Evolutionary conservation across 2,888 invertebrate species (phyloP).

Genomic region (Dryobota labecula): DNA sequence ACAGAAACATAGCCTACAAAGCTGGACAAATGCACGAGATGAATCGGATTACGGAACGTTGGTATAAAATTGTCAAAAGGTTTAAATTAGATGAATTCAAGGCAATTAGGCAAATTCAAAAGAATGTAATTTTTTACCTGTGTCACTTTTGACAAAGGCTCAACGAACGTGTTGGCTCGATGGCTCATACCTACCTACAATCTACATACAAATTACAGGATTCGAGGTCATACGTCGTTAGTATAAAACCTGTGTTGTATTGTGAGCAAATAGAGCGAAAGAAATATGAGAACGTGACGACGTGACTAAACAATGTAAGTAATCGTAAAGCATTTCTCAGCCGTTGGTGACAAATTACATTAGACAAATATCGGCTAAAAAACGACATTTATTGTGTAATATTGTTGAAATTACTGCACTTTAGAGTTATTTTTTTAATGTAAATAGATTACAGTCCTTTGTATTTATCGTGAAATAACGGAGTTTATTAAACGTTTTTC

Average conservation of each 20-base stretch:
- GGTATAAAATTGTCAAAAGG: constrained; percentile 52
- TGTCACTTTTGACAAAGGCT: constrained; percentile 61
- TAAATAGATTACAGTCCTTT: too few relatives aligned
- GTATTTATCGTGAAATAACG: too few relatives aligned
- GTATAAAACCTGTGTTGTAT: constrained; percentile 12
- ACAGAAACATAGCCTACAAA: constrained; percentile 35
- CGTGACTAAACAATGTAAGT: constrained; percentile 32
- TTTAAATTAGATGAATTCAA: constrained; percentile 58
- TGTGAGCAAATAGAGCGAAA: constrained; percentile 12
- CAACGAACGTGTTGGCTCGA: constrained; percentile 32
- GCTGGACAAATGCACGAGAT: constrained; percentile 35
- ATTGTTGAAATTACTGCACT: too few relatives aligned
- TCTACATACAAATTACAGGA: constrained; percentile 11
- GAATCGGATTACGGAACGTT: constrained; percentile 36
- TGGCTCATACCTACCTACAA: constrained; percentile 14
- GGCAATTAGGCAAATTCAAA: constrained; percentile 52
- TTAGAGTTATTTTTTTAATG: too few relatives aligned
- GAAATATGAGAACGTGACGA: constrained; percentile 15
- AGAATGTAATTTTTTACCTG: constrained; percentile 57
- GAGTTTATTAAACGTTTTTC: too few relatives aligned
- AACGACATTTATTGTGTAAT: too few relatives aligned
- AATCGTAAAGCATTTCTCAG: constrained; percentile 31
- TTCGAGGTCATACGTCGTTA: constrained; percentile 23
- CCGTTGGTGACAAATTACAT: constrained; percentile 1
- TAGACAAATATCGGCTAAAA: too few relatives aligned